Evolutionary conservation across 1,140 invertebrate genomes (phyloP), one percentile per base, ranked within the genome.

Genomic region (Tachypleus tridentatus): DNA sequence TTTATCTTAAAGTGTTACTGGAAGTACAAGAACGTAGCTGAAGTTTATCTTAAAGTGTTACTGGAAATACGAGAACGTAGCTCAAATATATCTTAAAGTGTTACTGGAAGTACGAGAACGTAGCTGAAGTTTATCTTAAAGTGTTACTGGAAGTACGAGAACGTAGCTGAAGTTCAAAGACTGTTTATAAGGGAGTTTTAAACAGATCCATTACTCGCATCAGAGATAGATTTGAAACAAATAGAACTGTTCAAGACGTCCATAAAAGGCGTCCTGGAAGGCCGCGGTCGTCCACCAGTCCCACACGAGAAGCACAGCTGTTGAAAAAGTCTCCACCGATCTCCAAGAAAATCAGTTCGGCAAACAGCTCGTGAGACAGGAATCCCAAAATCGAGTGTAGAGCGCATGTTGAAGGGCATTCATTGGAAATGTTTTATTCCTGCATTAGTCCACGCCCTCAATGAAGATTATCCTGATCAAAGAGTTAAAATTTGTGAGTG

Each of bases 401-500:
- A 67, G 52, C 58, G 56, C 65, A 64, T 67, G 54, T 62, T 69
- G 62, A 62, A 65, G 50, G 49, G 61, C 5, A 5, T 52, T 7
- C 61, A 63, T 51, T 70, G 58, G 57, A 69, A 68, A 69, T 58
- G 51, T 53, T 69, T 58, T 54, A 70, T 70, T 66, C 61, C 67
- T 63, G 67, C 51, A 70, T 57, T 69, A 66, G 53, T 69, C 6
- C 64, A 69, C 59, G 59, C 67, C 29, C 64, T 65, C 49, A 66
- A 66, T 60, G 60, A 70, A 62, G 62, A 63, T 58, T 49, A 68
- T 61, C 66, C 61, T n/a, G 62, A 68, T 47, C 53, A 49, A 7
- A 64, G 64, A 64, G 62, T 60, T 59, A 5, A 66, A 61, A 64
- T 63, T 63, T 70, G 69, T 62, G 57, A 69, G 51, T 70, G 69